Evolutionary conservation across 2,888 invertebrate genomes (phyloP).

Genomic region (Augiades crinisus): DNA sequence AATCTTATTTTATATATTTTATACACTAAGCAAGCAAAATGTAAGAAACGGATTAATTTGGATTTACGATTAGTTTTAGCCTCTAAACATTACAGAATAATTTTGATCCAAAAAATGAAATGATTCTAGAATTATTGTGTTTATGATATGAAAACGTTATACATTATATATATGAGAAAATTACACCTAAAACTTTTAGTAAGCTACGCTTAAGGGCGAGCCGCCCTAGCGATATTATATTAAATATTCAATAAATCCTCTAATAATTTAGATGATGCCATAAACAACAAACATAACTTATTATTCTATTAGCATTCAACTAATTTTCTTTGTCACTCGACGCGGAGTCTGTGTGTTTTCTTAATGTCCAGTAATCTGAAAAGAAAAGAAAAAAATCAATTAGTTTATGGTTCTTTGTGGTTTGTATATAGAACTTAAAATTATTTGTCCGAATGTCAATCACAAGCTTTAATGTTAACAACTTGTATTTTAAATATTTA

Average conservation of each 20-base stretch:
- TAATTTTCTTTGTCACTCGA: constrained; percentile 76
- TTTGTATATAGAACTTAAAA: too few species aligned
- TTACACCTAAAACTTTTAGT: constrained; percentile 19
- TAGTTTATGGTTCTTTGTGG: constrained; percentile 4
- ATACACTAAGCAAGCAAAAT: too few species aligned
- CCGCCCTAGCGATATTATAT: constrained; percentile 28
- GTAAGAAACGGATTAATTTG: neutral
- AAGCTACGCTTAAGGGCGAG: constrained; percentile 10
- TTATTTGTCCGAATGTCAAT: too few species aligned
- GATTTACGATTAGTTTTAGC: constrained; percentile 6
- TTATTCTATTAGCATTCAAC: constrained; percentile 25
- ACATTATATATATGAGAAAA: too few species aligned
- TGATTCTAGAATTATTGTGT: neutral
- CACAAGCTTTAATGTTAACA: too few species aligned
- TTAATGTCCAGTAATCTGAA: constrained; percentile 79
- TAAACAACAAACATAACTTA: constrained; percentile 31
- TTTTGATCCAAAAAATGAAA: constrained; percentile 15
- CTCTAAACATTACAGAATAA: constrained; percentile 12
- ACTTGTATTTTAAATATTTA: too few species aligned
- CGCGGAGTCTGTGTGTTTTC: constrained; percentile 64
- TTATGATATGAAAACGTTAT: too few species aligned
- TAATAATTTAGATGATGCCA: constrained; percentile 40
- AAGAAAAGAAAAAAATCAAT: constrained; percentile 42
- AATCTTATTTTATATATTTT: constrained; percentile 4
- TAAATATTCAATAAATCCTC: constrained; percentile 45